Percentiles rank a stretch among this genome's conserved stretches.
Conservation (phyloP, 2,797 vertebrate species). For the Poecile montanus region DNA sequence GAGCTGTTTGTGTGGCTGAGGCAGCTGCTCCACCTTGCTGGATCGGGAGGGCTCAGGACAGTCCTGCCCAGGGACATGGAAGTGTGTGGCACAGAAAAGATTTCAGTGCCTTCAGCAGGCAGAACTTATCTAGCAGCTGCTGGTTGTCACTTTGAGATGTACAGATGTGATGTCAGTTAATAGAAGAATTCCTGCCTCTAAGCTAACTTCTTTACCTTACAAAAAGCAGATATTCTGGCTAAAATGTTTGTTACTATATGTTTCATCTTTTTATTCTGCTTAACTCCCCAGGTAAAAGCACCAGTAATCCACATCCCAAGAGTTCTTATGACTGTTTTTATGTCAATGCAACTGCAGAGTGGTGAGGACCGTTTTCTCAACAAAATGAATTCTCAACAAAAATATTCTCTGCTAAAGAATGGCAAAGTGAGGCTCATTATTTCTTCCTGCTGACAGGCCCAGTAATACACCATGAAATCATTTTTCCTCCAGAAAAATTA, state of each 20-base stretch:
- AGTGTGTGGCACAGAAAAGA: neutral
- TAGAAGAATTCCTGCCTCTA: neutral
- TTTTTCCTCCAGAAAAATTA: neutral
- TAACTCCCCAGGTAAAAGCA: neutral
- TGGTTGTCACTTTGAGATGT: neutral
- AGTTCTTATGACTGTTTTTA: neutral
- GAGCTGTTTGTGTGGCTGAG: neutral
- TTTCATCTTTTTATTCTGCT: neutral
- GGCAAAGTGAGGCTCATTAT: neutral
- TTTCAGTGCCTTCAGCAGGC: neutral
- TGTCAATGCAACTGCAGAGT: neutral
- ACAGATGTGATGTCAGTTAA: neutral
- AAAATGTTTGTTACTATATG: neutral
- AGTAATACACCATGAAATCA: neutral
- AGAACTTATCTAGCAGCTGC: neutral
- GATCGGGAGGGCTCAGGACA: neutral
- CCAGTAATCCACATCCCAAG: neutral
- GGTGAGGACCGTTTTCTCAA: neutral
- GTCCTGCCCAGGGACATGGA: rapidly evolving
- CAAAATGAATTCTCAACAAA: neutral
- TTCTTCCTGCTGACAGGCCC: neutral
- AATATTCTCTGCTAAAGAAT: neutral
- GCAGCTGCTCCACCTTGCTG: neutral
- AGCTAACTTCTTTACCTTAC: neutral
- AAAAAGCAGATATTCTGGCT: neutral